phyloP scores from a whole-genome alignment of 1,140 invertebrate species.

The Muscidifurax raptorellus region DNA sequence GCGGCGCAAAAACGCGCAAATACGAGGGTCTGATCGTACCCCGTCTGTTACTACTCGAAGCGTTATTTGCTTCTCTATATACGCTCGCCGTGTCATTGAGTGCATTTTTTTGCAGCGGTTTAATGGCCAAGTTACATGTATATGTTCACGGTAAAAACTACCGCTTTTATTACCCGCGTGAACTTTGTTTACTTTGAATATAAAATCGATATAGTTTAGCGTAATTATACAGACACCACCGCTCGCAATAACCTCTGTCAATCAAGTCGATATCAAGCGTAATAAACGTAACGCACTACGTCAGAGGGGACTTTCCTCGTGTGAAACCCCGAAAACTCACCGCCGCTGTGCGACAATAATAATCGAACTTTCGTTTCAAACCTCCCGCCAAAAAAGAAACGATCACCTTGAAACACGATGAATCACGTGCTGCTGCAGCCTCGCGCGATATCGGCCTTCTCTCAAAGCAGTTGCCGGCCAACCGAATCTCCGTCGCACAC shows the following conservation, averaged over 20 bases:
- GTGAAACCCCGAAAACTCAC: neutral
- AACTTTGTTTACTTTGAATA: too few relatives aligned
- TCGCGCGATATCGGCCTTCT: neutral
- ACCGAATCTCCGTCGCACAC: neutral
- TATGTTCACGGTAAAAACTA: too few relatives aligned
- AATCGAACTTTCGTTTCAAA: neutral
- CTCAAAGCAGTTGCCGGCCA: neutral
- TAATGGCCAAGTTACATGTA: too few relatives aligned
- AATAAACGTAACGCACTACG: neutral
- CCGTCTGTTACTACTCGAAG: neutral
- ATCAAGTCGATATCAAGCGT: neutral
- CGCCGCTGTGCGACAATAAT: neutral
- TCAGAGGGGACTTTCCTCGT: neutral
- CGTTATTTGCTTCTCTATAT: too few relatives aligned
- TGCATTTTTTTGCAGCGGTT: too few relatives aligned
- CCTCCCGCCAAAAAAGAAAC: neutral
- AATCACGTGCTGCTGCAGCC: neutral
- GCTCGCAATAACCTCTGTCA: neutral
- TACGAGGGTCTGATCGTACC: neutral
- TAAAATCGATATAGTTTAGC: too few relatives aligned
- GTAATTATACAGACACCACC: too few relatives aligned
- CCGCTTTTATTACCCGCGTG: too few relatives aligned
- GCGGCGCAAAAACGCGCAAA: neutral
- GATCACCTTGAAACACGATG: neutral
- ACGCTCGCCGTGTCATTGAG: too few relatives aligned